Conservation (phyloP, 2,113 vertebrate genomes). For the Semnornis frantzii region DNA sequence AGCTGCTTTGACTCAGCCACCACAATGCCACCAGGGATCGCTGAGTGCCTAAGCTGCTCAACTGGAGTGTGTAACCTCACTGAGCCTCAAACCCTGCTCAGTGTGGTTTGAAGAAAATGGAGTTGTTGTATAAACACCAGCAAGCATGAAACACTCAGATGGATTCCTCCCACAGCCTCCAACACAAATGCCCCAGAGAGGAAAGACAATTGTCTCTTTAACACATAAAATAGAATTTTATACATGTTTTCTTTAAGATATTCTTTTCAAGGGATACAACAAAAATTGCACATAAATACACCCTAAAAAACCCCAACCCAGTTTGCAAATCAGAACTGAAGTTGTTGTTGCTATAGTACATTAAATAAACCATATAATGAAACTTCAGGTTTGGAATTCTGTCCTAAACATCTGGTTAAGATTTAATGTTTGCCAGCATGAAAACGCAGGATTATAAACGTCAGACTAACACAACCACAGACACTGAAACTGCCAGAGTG, state of each 20-base stretch:
- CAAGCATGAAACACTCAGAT: accelerated
- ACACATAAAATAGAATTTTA: not conserved
- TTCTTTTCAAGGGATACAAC: not conserved
- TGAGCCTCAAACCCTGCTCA: not conserved
- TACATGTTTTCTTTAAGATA: not conserved
- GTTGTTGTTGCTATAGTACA: not conserved
- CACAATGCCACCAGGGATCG: not conserved
- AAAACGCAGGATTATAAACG: not conserved
- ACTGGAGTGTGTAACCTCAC: accelerated
- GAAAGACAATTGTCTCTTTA: not conserved
- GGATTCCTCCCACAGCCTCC: not conserved
- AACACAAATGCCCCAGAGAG: not conserved
- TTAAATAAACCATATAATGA: not conserved
- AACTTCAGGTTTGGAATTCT: not conserved
- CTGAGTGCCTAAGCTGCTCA: accelerated
- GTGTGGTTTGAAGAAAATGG: not conserved
- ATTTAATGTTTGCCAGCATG: not conserved
- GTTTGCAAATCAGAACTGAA: not conserved
- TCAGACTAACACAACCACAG: not conserved
- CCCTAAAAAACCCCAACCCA: not conserved
- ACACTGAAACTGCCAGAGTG: not conserved
- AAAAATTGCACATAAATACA: slow-evolving; percentile 63
- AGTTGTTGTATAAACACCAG: not conserved
- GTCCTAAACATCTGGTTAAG: not conserved
- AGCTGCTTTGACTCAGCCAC: not conserved